Evolutionary conservation across 2,888 invertebrate species (phyloP).

Genomic region (Agriopis leucophaearia): DNA sequence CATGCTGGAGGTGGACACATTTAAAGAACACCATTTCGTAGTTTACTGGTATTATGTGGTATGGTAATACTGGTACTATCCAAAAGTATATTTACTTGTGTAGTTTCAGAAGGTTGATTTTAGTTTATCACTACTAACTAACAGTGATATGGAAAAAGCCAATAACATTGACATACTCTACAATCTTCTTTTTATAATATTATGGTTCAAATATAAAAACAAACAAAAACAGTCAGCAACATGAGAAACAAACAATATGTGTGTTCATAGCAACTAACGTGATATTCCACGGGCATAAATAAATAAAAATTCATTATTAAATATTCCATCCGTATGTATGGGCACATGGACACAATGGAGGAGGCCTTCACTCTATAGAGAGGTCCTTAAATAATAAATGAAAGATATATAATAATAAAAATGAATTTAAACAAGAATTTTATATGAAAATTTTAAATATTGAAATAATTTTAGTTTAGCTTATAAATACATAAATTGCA

Average conservation of each 20-base stretch:
- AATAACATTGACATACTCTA: slow-evolving; percentile 27
- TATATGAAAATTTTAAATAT: too few relatives aligned
- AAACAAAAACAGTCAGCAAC: slow-evolving; percentile 3
- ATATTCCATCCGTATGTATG: not conserved
- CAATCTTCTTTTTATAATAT: slow-evolving; percentile 19
- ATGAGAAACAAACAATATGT: slow-evolving; percentile 4
- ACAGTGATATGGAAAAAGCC: slow-evolving; percentile 18
- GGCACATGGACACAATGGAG: too few relatives aligned
- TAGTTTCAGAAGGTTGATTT: too few relatives aligned
- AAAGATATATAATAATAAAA: too few relatives aligned
- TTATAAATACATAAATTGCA: too few relatives aligned
- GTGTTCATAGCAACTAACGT: slow-evolving; percentile 9
- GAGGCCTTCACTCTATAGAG: too few relatives aligned
- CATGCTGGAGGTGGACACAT: too few relatives aligned
- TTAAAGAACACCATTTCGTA: too few relatives aligned
- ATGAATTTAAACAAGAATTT: too few relatives aligned
- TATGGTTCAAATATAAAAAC: slow-evolving; percentile 12
- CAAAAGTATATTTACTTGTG: not conserved
- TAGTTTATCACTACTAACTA: not conserved
- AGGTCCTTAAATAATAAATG: too few relatives aligned
- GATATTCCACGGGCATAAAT: not conserved
- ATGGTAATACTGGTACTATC: too few relatives aligned
- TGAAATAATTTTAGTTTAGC: too few relatives aligned
- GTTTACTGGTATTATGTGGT: not conserved
- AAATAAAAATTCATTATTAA: not conserved